phyloP scores from a whole-genome alignment of 1,140 invertebrate genomes.

The Papilio xuthus region DNA sequence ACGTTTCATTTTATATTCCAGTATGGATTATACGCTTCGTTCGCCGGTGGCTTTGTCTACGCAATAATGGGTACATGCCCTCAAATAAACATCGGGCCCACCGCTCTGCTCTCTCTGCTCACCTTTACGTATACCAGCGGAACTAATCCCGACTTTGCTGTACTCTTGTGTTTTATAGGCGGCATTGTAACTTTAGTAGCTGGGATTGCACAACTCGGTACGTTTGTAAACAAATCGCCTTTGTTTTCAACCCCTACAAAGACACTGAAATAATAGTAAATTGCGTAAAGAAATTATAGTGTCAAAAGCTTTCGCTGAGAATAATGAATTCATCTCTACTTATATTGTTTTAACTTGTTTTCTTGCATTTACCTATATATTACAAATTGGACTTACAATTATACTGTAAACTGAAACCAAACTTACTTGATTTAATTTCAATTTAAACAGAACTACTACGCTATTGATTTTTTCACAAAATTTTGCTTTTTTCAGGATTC shows the following conservation, averaged over 20 bases:
- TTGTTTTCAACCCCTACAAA: neutral
- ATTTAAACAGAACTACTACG: constrained; percentile 8
- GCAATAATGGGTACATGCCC: constrained; percentile 90
- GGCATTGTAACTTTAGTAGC: constrained; percentile 87
- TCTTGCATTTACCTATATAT: neutral
- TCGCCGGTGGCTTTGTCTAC: constrained; percentile 92
- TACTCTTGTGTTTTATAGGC: constrained; percentile 88
- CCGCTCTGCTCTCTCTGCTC: constrained; percentile 88
- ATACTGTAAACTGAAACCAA: neutral
- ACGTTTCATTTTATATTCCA: constrained; percentile 76
- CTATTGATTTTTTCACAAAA: constrained; percentile 34
- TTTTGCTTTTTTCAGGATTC: constrained; percentile 84
- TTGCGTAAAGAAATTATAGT: too few species aligned
- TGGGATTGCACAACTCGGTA: constrained; percentile 87
- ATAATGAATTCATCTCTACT: too few species aligned
- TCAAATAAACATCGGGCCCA: constrained; percentile 92
- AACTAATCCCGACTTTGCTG: constrained; percentile 84
- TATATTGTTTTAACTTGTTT: too few species aligned
- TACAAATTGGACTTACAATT: neutral
- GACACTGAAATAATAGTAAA: neutral
- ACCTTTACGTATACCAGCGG: constrained; percentile 85
- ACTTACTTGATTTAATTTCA: neutral
- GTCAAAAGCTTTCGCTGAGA: neutral
- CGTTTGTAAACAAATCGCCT: constrained; percentile 34
- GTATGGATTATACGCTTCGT: constrained; percentile 93